These are phyloP conservation scores for Chionis minor DNA, from an alignment of 2,113 vertebrate genomes.

Conservation along the genomic window DNA sequence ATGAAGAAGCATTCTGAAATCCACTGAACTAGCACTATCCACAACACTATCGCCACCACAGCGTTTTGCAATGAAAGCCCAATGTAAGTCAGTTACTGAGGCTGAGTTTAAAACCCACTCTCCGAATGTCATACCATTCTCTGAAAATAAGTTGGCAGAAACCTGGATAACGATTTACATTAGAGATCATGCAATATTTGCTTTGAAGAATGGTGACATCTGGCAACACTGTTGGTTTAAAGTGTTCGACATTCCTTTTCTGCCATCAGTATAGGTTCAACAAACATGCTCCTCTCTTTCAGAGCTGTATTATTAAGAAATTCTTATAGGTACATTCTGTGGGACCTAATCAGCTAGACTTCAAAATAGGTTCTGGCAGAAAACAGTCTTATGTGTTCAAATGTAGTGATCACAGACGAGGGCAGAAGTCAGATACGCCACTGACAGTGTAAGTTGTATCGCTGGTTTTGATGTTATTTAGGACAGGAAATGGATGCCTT, in stretches of 20 bases:
- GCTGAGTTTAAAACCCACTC: background rate
- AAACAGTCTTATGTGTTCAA: background rate
- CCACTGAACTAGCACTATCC: background rate
- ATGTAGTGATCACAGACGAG: background rate
- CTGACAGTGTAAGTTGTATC: background rate
- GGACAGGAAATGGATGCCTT: background rate
- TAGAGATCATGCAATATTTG: slow-evolving; percentile 31
- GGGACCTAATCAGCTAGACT: background rate
- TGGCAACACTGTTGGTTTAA: background rate
- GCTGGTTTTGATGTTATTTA: background rate
- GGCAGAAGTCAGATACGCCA: background rate
- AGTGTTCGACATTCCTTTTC: background rate
- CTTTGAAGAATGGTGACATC: background rate
- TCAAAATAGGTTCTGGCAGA: background rate
- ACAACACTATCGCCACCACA: background rate
- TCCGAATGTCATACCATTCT: background rate
- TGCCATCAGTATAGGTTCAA: background rate
- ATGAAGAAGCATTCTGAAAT: background rate
- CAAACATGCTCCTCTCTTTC: background rate
- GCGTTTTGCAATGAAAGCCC: background rate
- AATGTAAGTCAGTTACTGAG: background rate
- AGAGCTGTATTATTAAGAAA: background rate
- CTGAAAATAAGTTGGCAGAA: background rate
- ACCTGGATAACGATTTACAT: background rate
- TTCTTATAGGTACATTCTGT: background rate